phyloP scores from a whole-genome alignment of 2,888 invertebrate species.

The Tenthredo notha region DNA sequence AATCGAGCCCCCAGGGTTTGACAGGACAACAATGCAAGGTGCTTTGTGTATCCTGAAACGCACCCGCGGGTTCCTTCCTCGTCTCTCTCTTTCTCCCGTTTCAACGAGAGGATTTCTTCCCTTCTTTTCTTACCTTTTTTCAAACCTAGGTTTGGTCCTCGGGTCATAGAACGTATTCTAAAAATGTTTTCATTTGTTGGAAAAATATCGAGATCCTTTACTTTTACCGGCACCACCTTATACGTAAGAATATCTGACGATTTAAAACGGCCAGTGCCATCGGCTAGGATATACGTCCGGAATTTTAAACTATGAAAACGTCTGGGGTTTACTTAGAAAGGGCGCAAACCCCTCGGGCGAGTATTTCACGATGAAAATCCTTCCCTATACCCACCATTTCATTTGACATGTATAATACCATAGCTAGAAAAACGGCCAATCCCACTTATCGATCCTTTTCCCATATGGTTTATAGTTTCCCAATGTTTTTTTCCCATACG shows the following conservation, averaged over 20 bases:
- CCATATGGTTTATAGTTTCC: background rate
- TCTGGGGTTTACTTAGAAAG: background rate
- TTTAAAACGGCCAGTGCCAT: constrained; percentile 21
- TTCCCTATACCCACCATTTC: background rate
- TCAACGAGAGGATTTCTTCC: constrained; percentile 58
- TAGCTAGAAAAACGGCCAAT: background rate
- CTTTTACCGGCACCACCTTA: background rate
- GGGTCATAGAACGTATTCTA: constrained; percentile 60
- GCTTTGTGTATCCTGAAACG: constrained; percentile 69
- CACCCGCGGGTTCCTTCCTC: constrained; percentile 65
- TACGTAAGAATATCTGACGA: constrained; percentile 1
- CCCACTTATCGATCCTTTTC: constrained; percentile 12
- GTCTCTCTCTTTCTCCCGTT: constrained; percentile 1
- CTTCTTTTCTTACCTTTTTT: constrained; percentile 53
- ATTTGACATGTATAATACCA: background rate
- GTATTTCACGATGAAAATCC: background rate
- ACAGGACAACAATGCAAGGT: constrained; percentile 75
- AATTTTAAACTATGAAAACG: background rate
- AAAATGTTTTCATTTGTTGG: constrained; percentile 70
- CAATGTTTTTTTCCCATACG: background rate
- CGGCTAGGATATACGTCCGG: constrained; percentile 30
- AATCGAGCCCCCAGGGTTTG: constrained; percentile 69
- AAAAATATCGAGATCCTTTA: constrained; percentile 70
- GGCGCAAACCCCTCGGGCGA: background rate
- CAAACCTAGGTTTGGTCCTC: no score